Evolutionary conservation across 2,113 vertebrate genomes (phyloP).

Genomic region (Notarius quadriscutis): DNA sequence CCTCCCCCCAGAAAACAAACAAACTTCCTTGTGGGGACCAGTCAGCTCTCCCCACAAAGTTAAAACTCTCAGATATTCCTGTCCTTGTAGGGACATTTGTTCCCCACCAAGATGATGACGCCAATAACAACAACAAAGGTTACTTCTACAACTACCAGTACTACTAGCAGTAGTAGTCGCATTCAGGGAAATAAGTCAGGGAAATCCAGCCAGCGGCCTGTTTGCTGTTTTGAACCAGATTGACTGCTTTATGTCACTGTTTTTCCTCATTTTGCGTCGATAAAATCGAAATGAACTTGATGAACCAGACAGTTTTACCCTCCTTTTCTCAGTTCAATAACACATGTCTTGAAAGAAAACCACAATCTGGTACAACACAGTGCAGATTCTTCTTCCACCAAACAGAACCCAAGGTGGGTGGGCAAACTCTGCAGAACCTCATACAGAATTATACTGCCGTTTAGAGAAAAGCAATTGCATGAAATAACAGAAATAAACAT

Average conservation of each 20-base stretch:
- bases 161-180: background rate
- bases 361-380: conserved; percentile 40
- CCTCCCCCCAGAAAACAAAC: background rate
- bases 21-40: background rate
- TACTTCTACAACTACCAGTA: background rate
- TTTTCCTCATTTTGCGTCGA: conserved; percentile 26
- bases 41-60: background rate
- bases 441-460: conserved; percentile 13
- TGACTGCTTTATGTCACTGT: conserved; percentile 30
- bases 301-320: conserved; percentile 36
- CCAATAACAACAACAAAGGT: background rate
- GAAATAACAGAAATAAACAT: conserved; percentile 42
- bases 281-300: conserved; percentile 30
- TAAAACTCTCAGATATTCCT: background rate
- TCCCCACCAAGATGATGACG: background rate
- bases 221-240: background rate
- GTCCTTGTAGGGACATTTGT: background rate
- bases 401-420: conserved; percentile 43
- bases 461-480: conserved; percentile 30
- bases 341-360: conserved; percentile 35
- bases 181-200: background rate
- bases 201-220: background rate
- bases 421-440: conserved; percentile 27
- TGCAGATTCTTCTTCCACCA: conserved; percentile 29
- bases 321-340: conserved; percentile 39